Base-by-base conservation (phyloP, 2,888 invertebrate species). In the Drosophila gaucha region DNA sequence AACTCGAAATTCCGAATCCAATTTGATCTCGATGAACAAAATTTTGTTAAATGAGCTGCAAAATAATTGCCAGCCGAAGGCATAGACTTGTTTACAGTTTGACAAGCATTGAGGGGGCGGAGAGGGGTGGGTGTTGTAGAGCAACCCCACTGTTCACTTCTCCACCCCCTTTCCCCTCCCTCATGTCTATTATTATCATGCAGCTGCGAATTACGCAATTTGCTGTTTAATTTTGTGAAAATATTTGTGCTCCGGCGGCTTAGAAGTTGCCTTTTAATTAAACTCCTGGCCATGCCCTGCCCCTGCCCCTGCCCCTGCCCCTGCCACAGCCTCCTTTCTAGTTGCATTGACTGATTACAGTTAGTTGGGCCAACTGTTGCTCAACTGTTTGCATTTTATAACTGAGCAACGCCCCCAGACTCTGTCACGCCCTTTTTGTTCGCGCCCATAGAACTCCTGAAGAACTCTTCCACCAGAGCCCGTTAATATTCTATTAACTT, bases 121-220 rank as follows among this genome's bases (percentile, higher is more conserved):
- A 0, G 3, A 12, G 43, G 1, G 28, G 26, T 44, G 28, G 28
- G 12, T 44, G 28, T 16, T 44, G 28, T 12, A 16, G 18, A 16
- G 43, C 43, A 28, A 0, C 10, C 18, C 18, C 18, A 18, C 18
- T n/a, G 30, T 18, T 9, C 5, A 12, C 18, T 14, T 3, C 24
- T 14, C 44, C 44, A 44, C 16, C 63, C 66, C 64, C 1, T 41
- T 76, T 28, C 10, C 35, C 35, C 50, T 16, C 60, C 50, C 67
- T 76, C 60, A 67, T 62, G 38, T 73, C 71, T 68, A 64, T 68
- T 64, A 71, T 85, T 63, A 80, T 71, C 71, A 56, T 70, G 74
- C 62, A 73, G 74, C 85, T 64, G 73, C 57, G 66, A 86, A 77
- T 82, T 84, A 86, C 87, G 78, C 82, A 82, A 82, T 87, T 84